Conservation (phyloP, 2,797 vertebrate species). For the Serranus cabrilla region DNA sequence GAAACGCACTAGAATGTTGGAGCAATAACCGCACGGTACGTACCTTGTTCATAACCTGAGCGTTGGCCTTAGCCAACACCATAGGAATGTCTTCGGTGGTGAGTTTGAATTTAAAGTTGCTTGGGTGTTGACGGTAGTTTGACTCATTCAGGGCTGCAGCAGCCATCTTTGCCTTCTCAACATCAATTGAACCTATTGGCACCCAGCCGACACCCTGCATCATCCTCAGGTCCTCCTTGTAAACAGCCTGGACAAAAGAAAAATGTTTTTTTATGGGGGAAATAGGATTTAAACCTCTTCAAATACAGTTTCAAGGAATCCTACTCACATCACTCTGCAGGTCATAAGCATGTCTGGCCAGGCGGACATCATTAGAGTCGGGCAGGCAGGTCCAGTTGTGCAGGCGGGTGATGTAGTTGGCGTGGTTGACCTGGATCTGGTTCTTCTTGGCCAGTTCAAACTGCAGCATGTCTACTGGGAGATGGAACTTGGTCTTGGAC, state of each 20-base stretch:
- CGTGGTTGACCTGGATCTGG: constrained; percentile 87
- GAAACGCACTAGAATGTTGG: too few species aligned
- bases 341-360: constrained; percentile 88
- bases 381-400: constrained; percentile 92
- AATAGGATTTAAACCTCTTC: not conserved
- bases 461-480: constrained; percentile 94
- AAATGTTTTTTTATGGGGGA: not conserved
- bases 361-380: constrained; percentile 89
- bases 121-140: constrained; percentile 91
- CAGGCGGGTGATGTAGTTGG: constrained; percentile 87
- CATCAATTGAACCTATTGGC: constrained; percentile 91
- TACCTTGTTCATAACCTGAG: too few species aligned
- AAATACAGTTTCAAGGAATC: not conserved
- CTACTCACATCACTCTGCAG: constrained; percentile 90
- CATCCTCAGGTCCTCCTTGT: constrained; percentile 91
- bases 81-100: constrained; percentile 90
- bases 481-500: constrained; percentile 93
- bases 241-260: constrained; percentile 83
- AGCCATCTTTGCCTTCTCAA: constrained; percentile 91
- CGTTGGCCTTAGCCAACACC: constrained; percentile 80
- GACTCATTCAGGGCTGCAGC: constrained; percentile 90
- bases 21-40: too few species aligned
- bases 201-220: constrained; percentile 93
- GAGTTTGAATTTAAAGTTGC: constrained; percentile 79
- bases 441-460: constrained; percentile 89